phyloP scores from a whole-genome alignment of 2,113 vertebrate species.

The Malurus alboscapulatus region DNA sequence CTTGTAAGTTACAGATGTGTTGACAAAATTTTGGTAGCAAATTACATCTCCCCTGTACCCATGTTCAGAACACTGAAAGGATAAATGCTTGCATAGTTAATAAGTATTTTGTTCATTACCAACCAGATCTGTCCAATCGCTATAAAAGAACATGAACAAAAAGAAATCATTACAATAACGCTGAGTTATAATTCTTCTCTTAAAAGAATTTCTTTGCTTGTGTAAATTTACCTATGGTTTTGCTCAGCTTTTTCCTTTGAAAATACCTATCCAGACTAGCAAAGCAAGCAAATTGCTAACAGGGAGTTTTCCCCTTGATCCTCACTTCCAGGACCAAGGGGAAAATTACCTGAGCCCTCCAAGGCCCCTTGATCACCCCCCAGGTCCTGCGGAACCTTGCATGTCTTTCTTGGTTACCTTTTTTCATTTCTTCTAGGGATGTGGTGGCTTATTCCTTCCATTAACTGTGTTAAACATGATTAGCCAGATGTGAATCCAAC shows the following conservation, averaged over 20 bases:
- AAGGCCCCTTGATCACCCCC: background rate
- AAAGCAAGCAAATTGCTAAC: background rate
- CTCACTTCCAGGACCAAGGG: background rate
- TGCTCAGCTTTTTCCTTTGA: background rate
- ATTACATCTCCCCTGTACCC: fast-evolving
- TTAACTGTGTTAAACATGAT: background rate
- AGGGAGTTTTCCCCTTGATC: background rate
- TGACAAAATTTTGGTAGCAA: background rate
- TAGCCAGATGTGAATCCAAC: background rate
- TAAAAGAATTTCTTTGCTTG: background rate
- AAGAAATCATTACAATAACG: no score
- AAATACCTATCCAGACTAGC: background rate
- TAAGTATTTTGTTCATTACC: fast-evolving
- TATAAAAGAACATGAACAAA: background rate
- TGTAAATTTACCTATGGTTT: fast-evolving
- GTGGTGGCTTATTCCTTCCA: background rate
- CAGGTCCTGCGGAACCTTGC: background rate
- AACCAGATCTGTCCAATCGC: background rate
- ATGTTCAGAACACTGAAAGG: fast-evolving
- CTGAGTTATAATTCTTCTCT: background rate
- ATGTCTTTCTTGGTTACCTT: background rate
- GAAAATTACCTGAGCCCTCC: background rate
- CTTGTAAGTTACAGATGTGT: fast-evolving
- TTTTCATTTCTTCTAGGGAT: background rate
- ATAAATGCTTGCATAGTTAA: fast-evolving